Evolutionary conservation across 2,888 invertebrate species (phyloP), one percentile per base, ranked within the genome.

Genomic region (Epistrophella euchroma): DNA sequence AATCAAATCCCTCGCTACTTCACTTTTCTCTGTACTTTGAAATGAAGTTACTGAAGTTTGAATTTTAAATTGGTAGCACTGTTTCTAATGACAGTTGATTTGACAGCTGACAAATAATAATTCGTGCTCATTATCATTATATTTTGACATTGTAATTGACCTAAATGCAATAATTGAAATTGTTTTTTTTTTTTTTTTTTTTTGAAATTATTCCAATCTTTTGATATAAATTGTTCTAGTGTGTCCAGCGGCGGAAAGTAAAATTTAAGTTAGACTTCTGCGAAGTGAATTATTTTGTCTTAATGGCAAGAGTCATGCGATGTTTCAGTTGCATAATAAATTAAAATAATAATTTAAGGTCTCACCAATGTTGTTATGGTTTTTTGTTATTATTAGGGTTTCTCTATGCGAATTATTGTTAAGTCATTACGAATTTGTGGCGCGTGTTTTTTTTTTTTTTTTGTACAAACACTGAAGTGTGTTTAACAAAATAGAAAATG

Each of bases 241-340:
- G 50, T 50, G 2, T 25, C 22, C 22, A 50, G 2, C 19, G 40
- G n/a, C 40, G n/a, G n/a, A 25, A 47, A 55, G 40, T 28, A 17
- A 71, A 56, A 55, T 35, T 47, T 40, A 25, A 55, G 17, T 19
- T 56, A 37, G 47, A 50, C 68, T 56, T 76, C 40, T 62, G 58
- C 40, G 56, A 19, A 70, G 56, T 56, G 37, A 68, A 56, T 50
- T 62, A 17, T 40, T 60, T 22, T 68, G 28, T 40, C 47, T 35
- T 66, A 45, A 56, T 45, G 28, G 22, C 66, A 28, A 0, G 19
- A 47, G 68, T 70, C 76, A 76, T 66, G 56, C 66, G 47, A 58
- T 68, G 47, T 62, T 68, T 40, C 28, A 25, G 17, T 60, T 50
- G 50, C 25, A 60, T 47, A 68, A 75, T 47, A 43, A 62, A 62